These are phyloP conservation scores for Agrypnia vestita DNA, from an alignment of 1,140 invertebrate genomes.

Conservation along the genomic window DNA sequence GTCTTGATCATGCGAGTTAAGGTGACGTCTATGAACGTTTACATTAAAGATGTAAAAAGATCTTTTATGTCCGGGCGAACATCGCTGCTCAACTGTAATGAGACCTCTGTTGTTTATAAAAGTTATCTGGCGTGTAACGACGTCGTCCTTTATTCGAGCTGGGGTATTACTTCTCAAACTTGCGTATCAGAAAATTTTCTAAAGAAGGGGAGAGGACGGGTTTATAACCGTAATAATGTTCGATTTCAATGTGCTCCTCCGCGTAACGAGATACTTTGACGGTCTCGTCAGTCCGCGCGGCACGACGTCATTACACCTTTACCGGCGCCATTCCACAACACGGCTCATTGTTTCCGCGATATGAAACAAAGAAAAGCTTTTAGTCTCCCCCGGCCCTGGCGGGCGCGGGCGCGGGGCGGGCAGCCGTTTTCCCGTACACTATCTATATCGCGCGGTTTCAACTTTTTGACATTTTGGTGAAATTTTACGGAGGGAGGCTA, in stretches of 20 bases:
- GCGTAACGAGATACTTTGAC: constrained; percentile 8
- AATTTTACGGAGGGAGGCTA: not conserved
- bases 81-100: too few relatives aligned
- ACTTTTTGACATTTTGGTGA: constrained; percentile 31
- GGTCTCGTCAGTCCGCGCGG: not conserved
- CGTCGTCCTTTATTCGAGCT: too few relatives aligned
- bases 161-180: too few relatives aligned
- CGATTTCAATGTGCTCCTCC: not conserved
- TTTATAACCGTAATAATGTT: not conserved
- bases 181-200: too few relatives aligned
- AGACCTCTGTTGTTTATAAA: too few relatives aligned
- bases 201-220: too few relatives aligned
- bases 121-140: too few relatives aligned
- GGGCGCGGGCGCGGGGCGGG: not conserved
- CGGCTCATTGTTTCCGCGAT: constrained; percentile 56
- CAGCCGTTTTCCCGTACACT: not conserved
- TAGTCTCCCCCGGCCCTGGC: constrained; percentile 42
- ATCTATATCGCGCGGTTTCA: constrained; percentile 22
- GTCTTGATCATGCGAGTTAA: too few relatives aligned
- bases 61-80: too few relatives aligned
- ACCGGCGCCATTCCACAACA: constrained; percentile 36
- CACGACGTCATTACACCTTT: constrained; percentile 5
- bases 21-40: too few relatives aligned
- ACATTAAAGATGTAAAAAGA: too few relatives aligned
- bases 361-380: constrained; percentile 62